Base-by-base conservation (phyloP, 1,140 invertebrate species). In the Drosophila obscura region DNA sequence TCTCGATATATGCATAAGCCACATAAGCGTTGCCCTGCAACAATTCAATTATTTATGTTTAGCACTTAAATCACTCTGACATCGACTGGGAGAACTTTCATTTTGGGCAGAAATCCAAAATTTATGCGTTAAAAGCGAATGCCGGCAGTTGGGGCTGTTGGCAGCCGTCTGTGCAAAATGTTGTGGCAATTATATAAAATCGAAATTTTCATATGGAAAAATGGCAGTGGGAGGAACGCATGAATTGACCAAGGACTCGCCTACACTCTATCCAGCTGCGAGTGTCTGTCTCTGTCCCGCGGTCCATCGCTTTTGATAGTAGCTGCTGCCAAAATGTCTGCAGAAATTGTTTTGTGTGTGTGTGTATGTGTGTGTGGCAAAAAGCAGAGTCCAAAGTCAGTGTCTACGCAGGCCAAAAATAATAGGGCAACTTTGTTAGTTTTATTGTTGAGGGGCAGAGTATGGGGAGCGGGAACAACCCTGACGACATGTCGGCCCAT, bases 251-350 rank as follows among this genome's bases (percentile, higher is more conserved):
- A 83, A 83, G 80, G 80, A 65, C 66, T 62, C 39, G 45, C 56
- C 61, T 60, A 64, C 72, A 63, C 24, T 8, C 35, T 16, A 24
- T 39, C 8, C 11, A n/a, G 28, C 16, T 13, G 35, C 0, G 22
- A 5, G 15, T 39, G 8, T 44, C 9, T 16, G 22, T 46, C 65
- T 44, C 9, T 16, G 22, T 46, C 65, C n/a, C 59, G 4, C 35
- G 31, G 59, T 55, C 44, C 26, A 8, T 49, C 50, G 51, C 22
- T 31, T 26, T 48, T 65, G 41, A 48, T 44, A 58, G 61, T 58
- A 13, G 11, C 35, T 73, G 83, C 61, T 85, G 82, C 83, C 82
- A 79, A 82, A 76, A 73, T 88, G 83, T 87, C 82, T 87, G 67
- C 57, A 41, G 46, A 72, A 44, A 73, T 76, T 76, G 80, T 73